Conservation (phyloP, 2,797 vertebrate species). For the Psittacula derbiana region DNA sequence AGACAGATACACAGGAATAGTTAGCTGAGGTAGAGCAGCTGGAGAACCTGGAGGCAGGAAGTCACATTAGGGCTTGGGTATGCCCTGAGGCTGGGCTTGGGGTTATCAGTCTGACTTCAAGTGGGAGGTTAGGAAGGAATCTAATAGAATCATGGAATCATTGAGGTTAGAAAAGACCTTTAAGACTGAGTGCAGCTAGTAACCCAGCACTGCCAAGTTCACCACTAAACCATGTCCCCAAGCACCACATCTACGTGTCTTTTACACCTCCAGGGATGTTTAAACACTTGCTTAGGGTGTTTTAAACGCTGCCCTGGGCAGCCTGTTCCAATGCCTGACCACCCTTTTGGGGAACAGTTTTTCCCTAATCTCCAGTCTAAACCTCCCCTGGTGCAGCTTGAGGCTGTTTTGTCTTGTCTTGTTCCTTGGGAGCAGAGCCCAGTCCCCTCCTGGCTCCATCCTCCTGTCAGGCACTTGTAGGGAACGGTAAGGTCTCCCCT, state of each 20-base stretch:
- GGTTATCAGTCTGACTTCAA: background rate
- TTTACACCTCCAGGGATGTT: background rate
- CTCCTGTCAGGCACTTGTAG: background rate
- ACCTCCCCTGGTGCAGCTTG: accelerated
- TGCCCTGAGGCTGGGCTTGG: background rate
- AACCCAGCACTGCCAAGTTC: background rate
- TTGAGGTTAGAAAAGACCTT: background rate
- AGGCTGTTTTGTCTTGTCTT: accelerated
- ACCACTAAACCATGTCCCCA: background rate
- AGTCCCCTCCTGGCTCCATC: accelerated
- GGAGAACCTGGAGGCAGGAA: slow-evolving; percentile 7
- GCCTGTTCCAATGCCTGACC: background rate
- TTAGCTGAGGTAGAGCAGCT: background rate
- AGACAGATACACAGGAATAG: slow-evolving; percentile 6
- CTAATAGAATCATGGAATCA: background rate
- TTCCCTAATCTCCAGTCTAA: accelerated
- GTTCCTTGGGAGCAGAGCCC: background rate
- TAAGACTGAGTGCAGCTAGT: background rate
- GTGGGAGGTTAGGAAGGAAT: background rate
- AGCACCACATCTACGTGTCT: accelerated
- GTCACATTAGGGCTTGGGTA: background rate
- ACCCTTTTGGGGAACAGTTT: accelerated
- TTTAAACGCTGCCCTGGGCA: background rate
- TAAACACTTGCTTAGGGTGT: background rate
- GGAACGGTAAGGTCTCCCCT: background rate